Base-by-base conservation (phyloP, 2,888 invertebrate genomes). In the Pyrrhia umbra region DNA sequence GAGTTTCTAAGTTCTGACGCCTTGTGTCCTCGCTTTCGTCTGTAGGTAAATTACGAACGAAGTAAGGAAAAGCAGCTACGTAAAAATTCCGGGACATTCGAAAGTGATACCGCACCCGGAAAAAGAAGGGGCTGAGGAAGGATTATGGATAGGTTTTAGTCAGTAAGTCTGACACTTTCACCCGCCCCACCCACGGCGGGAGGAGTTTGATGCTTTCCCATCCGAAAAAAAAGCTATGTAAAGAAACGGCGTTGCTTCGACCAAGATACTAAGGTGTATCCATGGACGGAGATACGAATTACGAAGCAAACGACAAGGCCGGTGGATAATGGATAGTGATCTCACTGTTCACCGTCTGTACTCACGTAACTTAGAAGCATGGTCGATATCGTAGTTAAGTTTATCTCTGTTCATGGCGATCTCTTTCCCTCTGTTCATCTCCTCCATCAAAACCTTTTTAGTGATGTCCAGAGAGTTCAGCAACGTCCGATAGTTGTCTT, bases 371-470 rank as follows among this genome's bases (percentile, higher is more conserved):
- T 92, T 94, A 50, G 81, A 91, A 39, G 93, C 90, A 40, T 85
- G 89, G 13, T 91, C 90, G 1, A 96, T 90, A 59, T 97, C 97
- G 40, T 94, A 93, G 0, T 92, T 85, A 5, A 96, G 80, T 63
- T 96, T 96, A 47, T 95, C 94, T 78, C 96, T 96, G 55, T 96
- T 92, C 81, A 96, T 92, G 0, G 96, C 95, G 2, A 97, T 84
- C 72, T 96, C 95, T 79, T 96, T 97, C 80, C 97, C 96, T 13
- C 93, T 94, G 58, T 96, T 95, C 95, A 97, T 96, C 88, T 97
- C 97, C 65, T 96, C 96, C 57, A 90, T 88, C 2, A 95, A 93
- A 42, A 96, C 94, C 78, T 97, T 97, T 84, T 96, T 97, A 0
- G 96, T 93, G 60, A 96, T 96, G 47, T 96, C 96, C 51, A 97